These are phyloP conservation scores for Zapus hudsonius DNA, from an alignment of 2,113 vertebrate genomes.

Conservation along the genomic window DNA sequence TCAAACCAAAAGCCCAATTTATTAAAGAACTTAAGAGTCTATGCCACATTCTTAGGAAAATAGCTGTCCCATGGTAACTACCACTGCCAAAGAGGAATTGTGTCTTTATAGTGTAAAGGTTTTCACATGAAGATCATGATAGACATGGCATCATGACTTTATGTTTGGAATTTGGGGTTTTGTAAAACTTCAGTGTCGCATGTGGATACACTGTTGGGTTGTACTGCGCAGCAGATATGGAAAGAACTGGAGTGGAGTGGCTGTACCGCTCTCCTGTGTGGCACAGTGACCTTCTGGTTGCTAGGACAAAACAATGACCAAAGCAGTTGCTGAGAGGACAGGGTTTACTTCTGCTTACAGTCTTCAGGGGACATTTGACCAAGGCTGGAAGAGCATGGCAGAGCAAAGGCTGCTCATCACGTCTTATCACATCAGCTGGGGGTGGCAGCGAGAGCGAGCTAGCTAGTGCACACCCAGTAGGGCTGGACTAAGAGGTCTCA, in stretches of 20 bases:
- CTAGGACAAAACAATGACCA: too few relatives aligned
- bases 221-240: background rate
- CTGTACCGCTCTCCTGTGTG: too few relatives aligned
- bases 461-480: too few relatives aligned
- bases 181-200: background rate
- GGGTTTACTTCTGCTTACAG: too few relatives aligned
- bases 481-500: too few relatives aligned
- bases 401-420: too few relatives aligned
- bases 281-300: too few relatives aligned
- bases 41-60: conserved; percentile 27
- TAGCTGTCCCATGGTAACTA: conserved; percentile 43
- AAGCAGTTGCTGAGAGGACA: too few relatives aligned
- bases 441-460: too few relatives aligned
- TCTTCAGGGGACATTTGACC: too few relatives aligned
- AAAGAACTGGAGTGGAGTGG: background rate
- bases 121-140: background rate
- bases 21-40: conserved; percentile 58
- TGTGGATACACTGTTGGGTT: background rate
- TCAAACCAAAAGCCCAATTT: conserved; percentile 48
- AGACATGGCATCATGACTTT: background rate
- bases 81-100: conserved; percentile 17
- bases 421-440: too few relatives aligned
- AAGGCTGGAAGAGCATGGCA: too few relatives aligned
- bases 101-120: background rate
- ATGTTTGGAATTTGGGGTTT: background rate